Conservation (phyloP, 2,113 vertebrate species). For the Hippolais icterina region DNA sequence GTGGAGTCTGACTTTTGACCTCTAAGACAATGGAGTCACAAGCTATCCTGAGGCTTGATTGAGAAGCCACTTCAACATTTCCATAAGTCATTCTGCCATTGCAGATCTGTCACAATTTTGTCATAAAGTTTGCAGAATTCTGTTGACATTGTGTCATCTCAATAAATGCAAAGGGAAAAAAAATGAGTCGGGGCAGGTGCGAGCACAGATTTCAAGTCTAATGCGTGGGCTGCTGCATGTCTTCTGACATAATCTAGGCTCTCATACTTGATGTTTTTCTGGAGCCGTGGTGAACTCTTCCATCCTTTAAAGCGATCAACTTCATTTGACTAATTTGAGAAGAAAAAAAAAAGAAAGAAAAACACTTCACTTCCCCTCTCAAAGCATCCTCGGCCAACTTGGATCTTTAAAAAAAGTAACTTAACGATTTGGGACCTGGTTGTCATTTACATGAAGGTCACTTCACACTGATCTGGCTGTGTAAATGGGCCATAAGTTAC, state of each 20-base stretch:
- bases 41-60: slow-evolving; percentile 74
- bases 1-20: slow-evolving; percentile 66
- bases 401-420: slow-evolving; percentile 55
- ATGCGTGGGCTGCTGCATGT: slow-evolving; percentile 76
- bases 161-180: slow-evolving; percentile 74
- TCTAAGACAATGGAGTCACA: slow-evolving; percentile 74
- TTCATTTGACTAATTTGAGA: slow-evolving; percentile 70
- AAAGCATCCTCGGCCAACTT: slow-evolving; percentile 43
- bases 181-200: slow-evolving; percentile 73
- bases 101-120: slow-evolving; percentile 76
- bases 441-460: slow-evolving; percentile 64
- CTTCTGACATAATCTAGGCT: slow-evolving; percentile 75
- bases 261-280: slow-evolving; percentile 75
- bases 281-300: slow-evolving; percentile 71
- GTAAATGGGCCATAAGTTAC: slow-evolving; percentile 60
- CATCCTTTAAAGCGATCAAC: slow-evolving; percentile 71
- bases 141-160: slow-evolving; percentile 76
- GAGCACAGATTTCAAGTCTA: slow-evolving; percentile 76
- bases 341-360: slow-evolving; percentile 46
- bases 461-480: slow-evolving; percentile 69
- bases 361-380: slow-evolving; percentile 57
- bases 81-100: slow-evolving; percentile 76
- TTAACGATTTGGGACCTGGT: slow-evolving; percentile 16
- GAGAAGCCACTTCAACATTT: slow-evolving; percentile 74
- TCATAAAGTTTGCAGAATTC: slow-evolving; percentile 76